Conservation (phyloP, 2,888 invertebrate genomes). For the Bruchidius siliquastri region DNA sequence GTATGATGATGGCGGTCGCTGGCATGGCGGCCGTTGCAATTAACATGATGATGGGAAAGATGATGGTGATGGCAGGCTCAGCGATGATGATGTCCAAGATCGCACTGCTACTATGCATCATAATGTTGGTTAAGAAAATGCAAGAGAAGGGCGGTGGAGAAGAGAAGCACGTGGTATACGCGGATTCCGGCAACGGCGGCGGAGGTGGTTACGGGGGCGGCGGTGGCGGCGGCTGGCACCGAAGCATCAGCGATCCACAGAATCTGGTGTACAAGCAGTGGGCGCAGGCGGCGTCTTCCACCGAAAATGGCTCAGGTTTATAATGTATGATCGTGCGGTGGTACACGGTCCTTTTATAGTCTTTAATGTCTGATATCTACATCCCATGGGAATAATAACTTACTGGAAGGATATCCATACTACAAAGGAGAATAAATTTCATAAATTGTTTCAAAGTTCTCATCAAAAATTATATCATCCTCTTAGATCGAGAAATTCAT, state of each 20-base stretch:
- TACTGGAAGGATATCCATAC: too few species aligned
- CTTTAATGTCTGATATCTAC: not conserved
- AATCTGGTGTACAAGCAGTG: slow-evolving; percentile 67
- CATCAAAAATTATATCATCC: too few species aligned
- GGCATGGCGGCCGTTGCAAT: slow-evolving; percentile 62
- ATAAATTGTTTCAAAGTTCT: too few species aligned
- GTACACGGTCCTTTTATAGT: not conserved
- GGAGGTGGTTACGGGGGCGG: slow-evolving; percentile 35
- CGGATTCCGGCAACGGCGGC: slow-evolving; percentile 42
- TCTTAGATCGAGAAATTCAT: too few species aligned
- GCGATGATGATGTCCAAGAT: slow-evolving; percentile 64
- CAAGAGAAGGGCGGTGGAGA: slow-evolving; percentile 51
- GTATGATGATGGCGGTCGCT: slow-evolving; percentile 56
- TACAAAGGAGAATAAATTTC: too few species aligned
- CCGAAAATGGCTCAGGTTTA: slow-evolving; percentile 26
- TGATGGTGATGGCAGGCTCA: slow-evolving; percentile 63
- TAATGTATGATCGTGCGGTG: slow-evolving; percentile 18
- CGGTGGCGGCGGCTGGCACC: slow-evolving; percentile 47
- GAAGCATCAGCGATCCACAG: slow-evolving; percentile 58
- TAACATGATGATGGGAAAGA: slow-evolving; percentile 64
- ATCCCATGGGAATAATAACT: too few species aligned
- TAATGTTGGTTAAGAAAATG: slow-evolving; percentile 62
- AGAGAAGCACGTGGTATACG: slow-evolving; percentile 51
- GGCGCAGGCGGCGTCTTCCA: slow-evolving; percentile 11
- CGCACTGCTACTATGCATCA: slow-evolving; percentile 56